A percentile compares a stretch with the other conserved stretches of the same genome.
phyloP scores from a whole-genome alignment of 1,140 invertebrate species.

The Chionoecetes opilio region DNA sequence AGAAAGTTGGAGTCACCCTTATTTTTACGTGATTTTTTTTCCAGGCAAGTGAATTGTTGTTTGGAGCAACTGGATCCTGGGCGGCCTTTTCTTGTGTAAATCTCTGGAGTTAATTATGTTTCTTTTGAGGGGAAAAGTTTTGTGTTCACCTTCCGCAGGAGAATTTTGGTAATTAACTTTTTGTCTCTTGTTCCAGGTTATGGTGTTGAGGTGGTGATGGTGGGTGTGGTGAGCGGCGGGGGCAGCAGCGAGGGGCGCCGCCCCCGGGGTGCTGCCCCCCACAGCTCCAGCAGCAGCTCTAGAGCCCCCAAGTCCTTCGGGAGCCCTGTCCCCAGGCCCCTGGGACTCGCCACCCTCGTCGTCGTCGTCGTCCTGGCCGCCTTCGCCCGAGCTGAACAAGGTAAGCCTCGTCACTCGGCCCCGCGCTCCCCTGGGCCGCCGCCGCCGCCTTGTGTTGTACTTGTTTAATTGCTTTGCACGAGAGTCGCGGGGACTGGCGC shows the following conservation, averaged over 20 bases:
- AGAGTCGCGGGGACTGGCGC: neutral
- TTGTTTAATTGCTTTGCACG: neutral
- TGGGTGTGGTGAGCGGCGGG: conserved; percentile 71
- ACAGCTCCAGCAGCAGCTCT: conserved; percentile 61
- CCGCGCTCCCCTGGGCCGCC: neutral
- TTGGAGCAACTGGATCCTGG: neutral
- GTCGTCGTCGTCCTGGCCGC: conserved; percentile 46
- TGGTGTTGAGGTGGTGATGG: conserved; percentile 70
- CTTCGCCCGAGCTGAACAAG: conserved; percentile 67
- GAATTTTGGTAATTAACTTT: conserved; percentile 12
- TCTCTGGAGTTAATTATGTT: conserved; percentile 8
- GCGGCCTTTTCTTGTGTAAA: neutral
- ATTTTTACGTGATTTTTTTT: too few relatives aligned
- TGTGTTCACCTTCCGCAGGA: neutral
- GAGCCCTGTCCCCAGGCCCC: neutral
- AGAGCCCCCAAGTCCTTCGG: conserved; percentile 36
- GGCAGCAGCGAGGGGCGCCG: conserved; percentile 67
- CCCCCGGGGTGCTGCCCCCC: conserved; percentile 71
- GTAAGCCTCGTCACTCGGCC: conserved; percentile 9
- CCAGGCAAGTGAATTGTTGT: conserved; percentile 1
- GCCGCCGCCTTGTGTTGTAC: neutral
- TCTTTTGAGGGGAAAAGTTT: neutral
- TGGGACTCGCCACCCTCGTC: conserved; percentile 10
- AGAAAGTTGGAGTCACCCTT: neutral
- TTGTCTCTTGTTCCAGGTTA: conserved; percentile 60